These are phyloP conservation scores for Emydocephalus ijimae DNA, from an alignment of 2,113 vertebrate genomes.

Conservation along the genomic window DNA sequence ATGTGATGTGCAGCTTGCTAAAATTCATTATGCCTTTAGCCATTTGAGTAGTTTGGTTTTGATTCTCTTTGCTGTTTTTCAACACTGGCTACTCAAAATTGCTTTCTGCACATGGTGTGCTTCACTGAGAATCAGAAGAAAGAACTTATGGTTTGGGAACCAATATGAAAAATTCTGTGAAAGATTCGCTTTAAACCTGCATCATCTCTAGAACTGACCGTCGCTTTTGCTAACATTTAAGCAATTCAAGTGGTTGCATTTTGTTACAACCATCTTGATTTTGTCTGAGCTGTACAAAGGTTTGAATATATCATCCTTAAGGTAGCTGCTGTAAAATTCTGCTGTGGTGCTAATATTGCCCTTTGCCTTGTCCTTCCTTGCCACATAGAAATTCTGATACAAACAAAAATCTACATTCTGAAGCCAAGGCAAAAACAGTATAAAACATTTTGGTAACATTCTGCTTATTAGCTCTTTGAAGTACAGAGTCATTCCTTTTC, in stretches of 20 bases:
- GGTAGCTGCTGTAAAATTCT: not conserved
- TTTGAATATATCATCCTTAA: not conserved
- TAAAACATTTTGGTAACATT: not conserved
- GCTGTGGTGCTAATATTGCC: too few relatives aligned
- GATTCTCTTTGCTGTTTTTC: not conserved
- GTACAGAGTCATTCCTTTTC: not conserved
- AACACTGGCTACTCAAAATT: not conserved
- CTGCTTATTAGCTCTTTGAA: not conserved
- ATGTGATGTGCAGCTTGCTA: not conserved
- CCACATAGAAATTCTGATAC: not conserved
- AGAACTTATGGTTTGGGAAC: not conserved
- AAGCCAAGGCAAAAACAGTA: not conserved
- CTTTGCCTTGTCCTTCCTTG: not conserved
- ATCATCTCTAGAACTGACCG: not conserved
- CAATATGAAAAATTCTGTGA: not conserved
- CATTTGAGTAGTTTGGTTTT: not conserved
- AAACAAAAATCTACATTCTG: not conserved
- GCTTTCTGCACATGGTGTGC: not conserved
- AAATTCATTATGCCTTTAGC: not conserved
- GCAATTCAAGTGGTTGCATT: not conserved
- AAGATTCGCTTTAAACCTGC: not conserved
- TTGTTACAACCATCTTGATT: not conserved
- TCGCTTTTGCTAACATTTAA: not conserved
- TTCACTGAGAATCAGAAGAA: not conserved
- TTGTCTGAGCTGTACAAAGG: not conserved